Evolutionary conservation across 2,113 vertebrate genomes (phyloP), one percentile per base, ranked within the genome.

Genomic region (Rhodinocichla rosea): DNA sequence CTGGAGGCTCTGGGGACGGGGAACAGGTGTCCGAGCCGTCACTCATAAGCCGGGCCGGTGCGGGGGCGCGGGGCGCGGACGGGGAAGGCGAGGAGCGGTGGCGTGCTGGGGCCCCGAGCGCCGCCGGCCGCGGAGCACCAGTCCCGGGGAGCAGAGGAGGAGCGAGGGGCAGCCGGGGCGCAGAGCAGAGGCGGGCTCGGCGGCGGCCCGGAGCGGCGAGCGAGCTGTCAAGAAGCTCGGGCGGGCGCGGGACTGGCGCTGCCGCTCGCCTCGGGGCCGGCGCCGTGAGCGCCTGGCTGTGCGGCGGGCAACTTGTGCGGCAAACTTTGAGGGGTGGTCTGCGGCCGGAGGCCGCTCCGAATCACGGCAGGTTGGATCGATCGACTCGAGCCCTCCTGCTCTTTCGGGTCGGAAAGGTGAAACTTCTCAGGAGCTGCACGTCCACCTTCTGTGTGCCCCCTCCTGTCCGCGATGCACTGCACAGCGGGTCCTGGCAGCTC

Each of bases 1-100:
- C 77, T 77, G 97, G 94, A 88, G 96, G 84, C 96, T 84, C 83
- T 62, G 67, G 91, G 83, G 23, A 88, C 88, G 88, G 95, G 95
- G 97, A 98, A 98, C 98, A 98, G 98, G 98, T 98, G 98, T 95
- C 97, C 87, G 92, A 65, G 92, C 95, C 96, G 98, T 98, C 98
- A 97, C 93, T 98, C 98, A 97, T 40, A 13, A 33, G 59, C 87
- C 35, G 17, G 74, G 55, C 60, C 53, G 35, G 23, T n/a, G 62
- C 28, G 35, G 67, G 59, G 59, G 63, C 11, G 53, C 28, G 23
- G 79, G 92, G 90, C 14, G 45, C 26, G 45, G 32, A 52, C 45
- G 37, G 56, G 45, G 32, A 62, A 52, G 56, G 95, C 95, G 92
- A 79, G 90, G 73, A 64, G 55, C 55, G 37, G 30, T 13, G 39